Percentiles rank a stretch among this genome's conserved stretches.
These are phyloP conservation scores for Semnornis frantzii DNA, from an alignment of 2,113 vertebrate genomes.

Conservation along the genomic window DNA sequence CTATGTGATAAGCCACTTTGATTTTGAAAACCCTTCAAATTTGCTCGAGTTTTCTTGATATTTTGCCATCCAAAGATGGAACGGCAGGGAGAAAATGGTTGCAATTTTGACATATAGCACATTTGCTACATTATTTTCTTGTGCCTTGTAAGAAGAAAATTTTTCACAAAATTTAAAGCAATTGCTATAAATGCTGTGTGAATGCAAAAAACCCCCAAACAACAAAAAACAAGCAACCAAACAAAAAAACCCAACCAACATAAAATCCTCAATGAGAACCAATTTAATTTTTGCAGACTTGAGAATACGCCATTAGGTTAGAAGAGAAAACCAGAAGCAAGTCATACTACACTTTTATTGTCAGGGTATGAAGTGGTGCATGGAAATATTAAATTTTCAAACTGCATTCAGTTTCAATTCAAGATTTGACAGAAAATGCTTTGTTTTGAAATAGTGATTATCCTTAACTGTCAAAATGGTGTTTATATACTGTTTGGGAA, in stretches of 20 bases:
- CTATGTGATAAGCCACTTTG: neutral
- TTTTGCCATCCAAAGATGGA: neutral
- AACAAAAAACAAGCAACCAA: neutral
- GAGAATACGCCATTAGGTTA: neutral
- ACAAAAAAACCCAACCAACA: neutral
- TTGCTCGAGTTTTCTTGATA: neutral
- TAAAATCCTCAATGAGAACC: neutral
- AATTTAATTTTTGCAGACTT: neutral
- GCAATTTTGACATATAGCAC: neutral
- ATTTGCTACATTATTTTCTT: neutral
- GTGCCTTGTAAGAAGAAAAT: neutral
- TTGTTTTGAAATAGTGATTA: neutral
- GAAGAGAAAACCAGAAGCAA: constrained; percentile 6
- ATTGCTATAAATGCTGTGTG: neutral
- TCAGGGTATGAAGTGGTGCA: neutral
- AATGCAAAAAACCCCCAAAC: neutral
- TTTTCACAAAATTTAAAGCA: neutral
- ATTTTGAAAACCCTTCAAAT: neutral
- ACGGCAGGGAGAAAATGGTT: neutral
- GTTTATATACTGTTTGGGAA: neutral
- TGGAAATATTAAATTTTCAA: neutral
- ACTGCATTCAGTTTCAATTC: constrained; percentile 5
- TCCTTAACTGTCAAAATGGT: constrained; percentile 16
- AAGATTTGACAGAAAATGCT: neutral
- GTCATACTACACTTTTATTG: neutral